phyloP scores from a whole-genome alignment of 2,888 invertebrate genomes.

The Branchinecta sandiegonensis region DNA sequence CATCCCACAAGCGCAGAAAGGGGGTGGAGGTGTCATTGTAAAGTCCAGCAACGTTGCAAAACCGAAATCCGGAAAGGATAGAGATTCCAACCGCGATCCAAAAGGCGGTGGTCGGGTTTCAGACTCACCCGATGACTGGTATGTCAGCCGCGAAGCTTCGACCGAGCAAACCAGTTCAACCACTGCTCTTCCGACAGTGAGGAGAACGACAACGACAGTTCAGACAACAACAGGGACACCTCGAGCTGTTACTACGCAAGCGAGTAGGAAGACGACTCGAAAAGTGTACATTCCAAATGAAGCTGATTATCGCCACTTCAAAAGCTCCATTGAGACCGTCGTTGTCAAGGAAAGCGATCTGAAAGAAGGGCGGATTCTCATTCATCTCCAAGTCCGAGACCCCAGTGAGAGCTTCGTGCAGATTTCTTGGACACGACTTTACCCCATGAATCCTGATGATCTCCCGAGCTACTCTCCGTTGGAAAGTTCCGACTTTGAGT shows the following conservation, averaged over 20 bases:
- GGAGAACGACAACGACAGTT: neutral
- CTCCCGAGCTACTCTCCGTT: neutral
- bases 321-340: neutral
- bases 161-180: neutral
- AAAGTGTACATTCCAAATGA: neutral
- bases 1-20: neutral
- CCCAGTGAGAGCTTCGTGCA: conserved; percentile 4
- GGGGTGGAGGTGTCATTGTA: conserved; percentile 2
- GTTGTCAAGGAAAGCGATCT: neutral
- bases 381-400: conserved; percentile 12
- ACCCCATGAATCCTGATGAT: conserved; percentile 3
- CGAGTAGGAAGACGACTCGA: neutral
- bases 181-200: neutral
- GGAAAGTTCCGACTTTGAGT: neutral
- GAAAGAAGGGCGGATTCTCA: conserved; percentile 6
- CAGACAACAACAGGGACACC: neutral
- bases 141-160: neutral
- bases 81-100: neutral
- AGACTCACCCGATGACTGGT: neutral
- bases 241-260: neutral
- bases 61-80: conserved; percentile 7
- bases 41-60: conserved; percentile 1
- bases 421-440: conserved; percentile 3
- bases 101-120: neutral
- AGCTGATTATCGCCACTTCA: conserved; percentile 1